phyloP scores from a whole-genome alignment of 2,113 vertebrate species.

The Accipiter cooperii region DNA sequence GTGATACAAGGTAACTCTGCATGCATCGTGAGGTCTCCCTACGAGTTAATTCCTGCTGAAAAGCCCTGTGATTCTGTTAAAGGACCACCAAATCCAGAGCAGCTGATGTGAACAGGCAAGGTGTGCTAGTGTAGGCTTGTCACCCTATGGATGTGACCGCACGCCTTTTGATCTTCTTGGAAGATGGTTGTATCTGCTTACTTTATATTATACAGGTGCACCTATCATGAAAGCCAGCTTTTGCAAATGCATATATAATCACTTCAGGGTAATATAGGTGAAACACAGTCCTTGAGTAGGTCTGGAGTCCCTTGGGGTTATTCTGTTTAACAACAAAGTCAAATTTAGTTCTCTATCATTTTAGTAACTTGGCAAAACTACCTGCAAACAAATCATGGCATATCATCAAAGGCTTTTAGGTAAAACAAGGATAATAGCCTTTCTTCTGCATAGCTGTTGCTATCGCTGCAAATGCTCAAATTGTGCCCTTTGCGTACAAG shows the following conservation, averaged over 20 bases:
- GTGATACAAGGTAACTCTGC: background rate
- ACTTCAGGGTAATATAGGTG: background rate
- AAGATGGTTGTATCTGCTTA: background rate
- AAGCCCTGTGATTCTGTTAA: background rate
- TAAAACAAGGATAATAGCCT: background rate
- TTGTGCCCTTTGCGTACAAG: background rate
- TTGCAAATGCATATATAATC: background rate
- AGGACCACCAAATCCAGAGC: background rate
- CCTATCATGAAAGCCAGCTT: background rate
- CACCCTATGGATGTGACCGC: background rate
- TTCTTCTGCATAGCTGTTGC: background rate
- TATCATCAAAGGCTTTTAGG: background rate
- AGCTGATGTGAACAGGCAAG: background rate
- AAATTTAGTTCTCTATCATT: background rate
- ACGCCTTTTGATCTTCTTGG: background rate
- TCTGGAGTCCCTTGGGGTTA: background rate
- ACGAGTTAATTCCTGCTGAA: background rate
- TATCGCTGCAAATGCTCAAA: background rate
- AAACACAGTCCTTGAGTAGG: background rate
- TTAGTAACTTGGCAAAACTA: background rate
- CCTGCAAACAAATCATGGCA: background rate
- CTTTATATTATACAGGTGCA: background rate
- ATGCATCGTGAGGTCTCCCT: background rate
- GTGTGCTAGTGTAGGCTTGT: background rate
- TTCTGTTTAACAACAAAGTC: background rate